Conservation (phyloP, 2,113 vertebrate species). For the Pipa parva region DNA sequence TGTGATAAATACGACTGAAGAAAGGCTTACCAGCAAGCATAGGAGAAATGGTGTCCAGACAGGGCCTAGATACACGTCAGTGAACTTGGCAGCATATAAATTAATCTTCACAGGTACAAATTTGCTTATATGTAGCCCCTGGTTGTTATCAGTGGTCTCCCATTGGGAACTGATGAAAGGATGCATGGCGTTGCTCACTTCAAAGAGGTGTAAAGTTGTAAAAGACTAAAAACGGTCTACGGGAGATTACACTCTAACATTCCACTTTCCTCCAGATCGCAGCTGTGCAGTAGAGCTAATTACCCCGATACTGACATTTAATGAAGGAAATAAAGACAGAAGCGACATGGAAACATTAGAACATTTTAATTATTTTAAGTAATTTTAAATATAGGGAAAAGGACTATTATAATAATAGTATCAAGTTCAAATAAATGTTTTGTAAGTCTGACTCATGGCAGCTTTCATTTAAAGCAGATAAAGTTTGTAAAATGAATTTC, state of each 20-base stretch:
- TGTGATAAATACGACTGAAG: too few relatives aligned
- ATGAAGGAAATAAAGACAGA: slow-evolving; percentile 9
- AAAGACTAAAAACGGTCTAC: slow-evolving; percentile 43
- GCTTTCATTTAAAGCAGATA: too few relatives aligned
- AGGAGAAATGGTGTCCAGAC: slow-evolving; percentile 5
- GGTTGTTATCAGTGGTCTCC: slow-evolving; percentile 48
- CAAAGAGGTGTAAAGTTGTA: slow-evolving; percentile 46
- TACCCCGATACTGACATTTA: slow-evolving; percentile 30
- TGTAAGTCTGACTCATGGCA: too few relatives aligned
- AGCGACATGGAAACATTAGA: neutral
- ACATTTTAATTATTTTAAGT: slow-evolving; percentile 26
- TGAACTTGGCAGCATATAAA: slow-evolving; percentile 27
- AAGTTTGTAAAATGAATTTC: too few relatives aligned
- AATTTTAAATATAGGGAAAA: slow-evolving; percentile 18
- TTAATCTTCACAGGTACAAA: slow-evolving; percentile 45
- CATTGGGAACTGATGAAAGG: slow-evolving; percentile 53
- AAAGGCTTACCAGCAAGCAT: too few relatives aligned
- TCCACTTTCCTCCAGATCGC: slow-evolving; percentile 41
- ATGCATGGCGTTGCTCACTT: slow-evolving; percentile 43
- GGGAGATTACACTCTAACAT: slow-evolving; percentile 46
- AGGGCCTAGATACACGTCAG: slow-evolving; percentile 18
- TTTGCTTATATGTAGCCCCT: slow-evolving; percentile 44
- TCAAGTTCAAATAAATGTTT: too few relatives aligned
- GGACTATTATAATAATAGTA: neutral
- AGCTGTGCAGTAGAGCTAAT: slow-evolving; percentile 26